Conservation (phyloP, 2,797 vertebrate genomes). For the Alauda arvensis region DNA sequence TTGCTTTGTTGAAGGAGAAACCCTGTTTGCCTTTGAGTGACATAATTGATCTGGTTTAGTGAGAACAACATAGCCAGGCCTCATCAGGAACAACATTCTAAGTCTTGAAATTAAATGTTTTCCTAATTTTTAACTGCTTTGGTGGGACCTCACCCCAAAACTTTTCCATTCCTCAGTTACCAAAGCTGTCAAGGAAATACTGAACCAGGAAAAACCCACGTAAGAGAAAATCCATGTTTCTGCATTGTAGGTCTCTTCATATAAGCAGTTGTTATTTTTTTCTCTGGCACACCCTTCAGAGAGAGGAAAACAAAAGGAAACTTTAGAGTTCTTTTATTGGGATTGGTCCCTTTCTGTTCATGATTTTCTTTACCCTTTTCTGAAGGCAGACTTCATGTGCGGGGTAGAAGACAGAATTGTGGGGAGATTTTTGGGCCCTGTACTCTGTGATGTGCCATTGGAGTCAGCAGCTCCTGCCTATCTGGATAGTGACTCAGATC, state of each 20-base stretch:
- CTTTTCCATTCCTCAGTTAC: not conserved
- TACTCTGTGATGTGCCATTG: not conserved
- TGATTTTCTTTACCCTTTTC: not conserved
- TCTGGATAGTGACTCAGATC: not conserved
- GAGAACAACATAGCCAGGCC: not conserved
- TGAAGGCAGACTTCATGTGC: not conserved
- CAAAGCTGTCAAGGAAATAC: not conserved
- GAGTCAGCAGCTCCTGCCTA: not conserved
- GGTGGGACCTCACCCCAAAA: not conserved
- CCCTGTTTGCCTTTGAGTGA: not conserved
- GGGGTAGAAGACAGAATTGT: not conserved
- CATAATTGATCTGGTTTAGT: not conserved
- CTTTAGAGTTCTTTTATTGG: not conserved
- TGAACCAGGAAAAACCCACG: not conserved
- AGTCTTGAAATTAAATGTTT: not conserved
- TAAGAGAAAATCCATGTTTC: not conserved
- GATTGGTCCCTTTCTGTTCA: not conserved
- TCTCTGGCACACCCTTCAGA: not conserved
- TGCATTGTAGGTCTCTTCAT: not conserved
- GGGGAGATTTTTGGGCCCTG: fast-evolving
- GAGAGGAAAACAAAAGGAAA: not conserved
- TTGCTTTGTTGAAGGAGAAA: not conserved
- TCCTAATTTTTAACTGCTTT: not conserved
- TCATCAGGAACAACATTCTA: not conserved
- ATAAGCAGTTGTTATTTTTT: not conserved